Evolutionary conservation across 2,888 invertebrate genomes (phyloP), one percentile per base, ranked within the genome.

Genomic region (Magallana nippona): DNA sequence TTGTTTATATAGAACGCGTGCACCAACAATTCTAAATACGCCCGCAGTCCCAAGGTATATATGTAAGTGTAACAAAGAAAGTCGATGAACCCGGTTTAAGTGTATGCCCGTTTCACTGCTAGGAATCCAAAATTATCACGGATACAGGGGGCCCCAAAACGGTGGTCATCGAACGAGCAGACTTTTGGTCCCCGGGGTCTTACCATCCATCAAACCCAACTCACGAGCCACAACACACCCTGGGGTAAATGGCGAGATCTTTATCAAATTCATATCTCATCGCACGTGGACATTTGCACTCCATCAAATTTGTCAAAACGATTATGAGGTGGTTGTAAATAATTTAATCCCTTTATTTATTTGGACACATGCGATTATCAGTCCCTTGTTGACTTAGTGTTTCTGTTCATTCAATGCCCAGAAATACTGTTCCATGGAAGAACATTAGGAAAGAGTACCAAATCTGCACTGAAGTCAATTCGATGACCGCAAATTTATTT

Each of bases 251-350:
- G 27, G 27, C 27, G 27, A 22, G 71, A 71, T 71, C 27, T 71
- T 27, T 71, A 71, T 71, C 71, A 71, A 27, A 27, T 71, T 71
- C 71, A 63, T 63, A 63, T 63, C 63, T 63, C 27, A 63, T 63
- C 22, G 13, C 63, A 71, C 32, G 71, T 71, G 71, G 71, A 32
- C 27, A 71, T 71, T 71, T 27, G 71, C 15, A 71, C 71, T 71
- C 71, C 71, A 71, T 71, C 71, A 71, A 63, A 71, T 71, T 71
- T 71, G 71, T 71, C 71, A 32, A 71, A 44, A 71, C 71, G 71
- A 71, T 71, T 71, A 71, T 15, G 71, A 71, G 71, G 27, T 71
- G 71, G 32, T 27, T 71, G 71, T 71, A 71, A 71, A 71, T 71
- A 71, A 71, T 71, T 71, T 71, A 71, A 71, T 71, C 71, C 71